Conservation (phyloP, 2,113 vertebrate species). For the Myanophis thanlyinensis region DNA sequence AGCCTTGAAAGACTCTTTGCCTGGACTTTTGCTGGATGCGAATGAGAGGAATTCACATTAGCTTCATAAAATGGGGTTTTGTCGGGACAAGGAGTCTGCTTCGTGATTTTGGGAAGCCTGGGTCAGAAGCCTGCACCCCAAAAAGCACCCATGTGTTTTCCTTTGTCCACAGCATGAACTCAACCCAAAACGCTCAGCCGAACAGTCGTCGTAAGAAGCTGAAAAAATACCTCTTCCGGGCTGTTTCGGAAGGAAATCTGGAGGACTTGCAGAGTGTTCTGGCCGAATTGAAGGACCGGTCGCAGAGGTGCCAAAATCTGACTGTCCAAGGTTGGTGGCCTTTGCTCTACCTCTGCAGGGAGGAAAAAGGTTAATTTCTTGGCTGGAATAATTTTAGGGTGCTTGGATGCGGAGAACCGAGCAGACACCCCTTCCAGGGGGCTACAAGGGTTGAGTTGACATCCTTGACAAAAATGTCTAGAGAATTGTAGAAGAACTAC, state of each 20-base stretch:
- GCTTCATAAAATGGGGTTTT: too few species aligned
- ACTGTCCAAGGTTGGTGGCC: slow-evolving; percentile 55
- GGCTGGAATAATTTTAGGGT: neutral
- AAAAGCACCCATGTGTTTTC: neutral
- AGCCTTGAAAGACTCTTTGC: too few species aligned
- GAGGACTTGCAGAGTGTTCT: slow-evolving; percentile 66
- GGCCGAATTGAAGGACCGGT: slow-evolving; percentile 60
- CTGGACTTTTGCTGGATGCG: too few species aligned
- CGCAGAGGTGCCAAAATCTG: slow-evolving; percentile 11
- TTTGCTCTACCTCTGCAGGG: neutral
- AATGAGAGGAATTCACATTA: too few species aligned
- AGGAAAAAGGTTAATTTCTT: neutral
- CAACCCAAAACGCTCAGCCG: slow-evolving; percentile 60
- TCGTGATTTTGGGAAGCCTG: too few species aligned
- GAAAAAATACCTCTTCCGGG: slow-evolving; percentile 70
- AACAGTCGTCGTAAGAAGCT: slow-evolving; percentile 60
- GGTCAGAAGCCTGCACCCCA: neutral
- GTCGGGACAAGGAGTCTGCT: too few species aligned
- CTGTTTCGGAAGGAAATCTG: slow-evolving; percentile 68
- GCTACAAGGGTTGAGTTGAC: neutral
- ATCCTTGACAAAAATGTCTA: neutral
- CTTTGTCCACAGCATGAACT: slow-evolving; percentile 52
- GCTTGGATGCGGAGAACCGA: neutral
- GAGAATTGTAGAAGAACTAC: neutral
- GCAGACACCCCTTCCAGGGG: neutral